phyloP scores from a whole-genome alignment of 2,888 invertebrate genomes.

The Leptinotarsa juncta region DNA sequence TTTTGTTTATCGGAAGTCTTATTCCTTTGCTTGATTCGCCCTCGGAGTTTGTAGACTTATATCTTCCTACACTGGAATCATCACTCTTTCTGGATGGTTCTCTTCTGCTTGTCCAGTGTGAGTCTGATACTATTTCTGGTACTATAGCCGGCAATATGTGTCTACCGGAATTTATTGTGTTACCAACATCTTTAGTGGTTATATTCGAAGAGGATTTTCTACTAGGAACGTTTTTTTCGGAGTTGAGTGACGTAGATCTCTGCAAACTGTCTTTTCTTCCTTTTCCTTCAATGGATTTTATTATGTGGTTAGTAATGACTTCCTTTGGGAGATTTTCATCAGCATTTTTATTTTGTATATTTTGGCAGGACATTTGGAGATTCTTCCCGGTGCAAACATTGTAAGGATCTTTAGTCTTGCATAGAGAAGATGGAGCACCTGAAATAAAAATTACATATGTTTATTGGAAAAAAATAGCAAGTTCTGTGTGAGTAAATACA shows the following conservation, averaged over 20 bases:
- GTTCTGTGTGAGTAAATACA: too few species aligned
- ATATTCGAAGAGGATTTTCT: neutral
- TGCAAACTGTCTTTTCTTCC: slow-evolving; percentile 33
- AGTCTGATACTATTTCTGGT: slow-evolving; percentile 12
- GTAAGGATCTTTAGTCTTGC: slow-evolving; percentile 44
- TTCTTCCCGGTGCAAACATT: slow-evolving; percentile 41
- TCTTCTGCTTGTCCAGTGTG: neutral
- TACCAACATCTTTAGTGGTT: neutral
- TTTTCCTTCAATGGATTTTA: slow-evolving; percentile 43
- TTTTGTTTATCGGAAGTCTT: slow-evolving; percentile 12
- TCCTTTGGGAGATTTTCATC: slow-evolving; percentile 36
- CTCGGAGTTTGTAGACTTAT: neutral
- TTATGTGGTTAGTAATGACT: slow-evolving; percentile 45
- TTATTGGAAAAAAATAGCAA: too few species aligned
- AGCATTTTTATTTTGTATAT: slow-evolving; percentile 28
- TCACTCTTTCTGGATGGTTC: neutral
- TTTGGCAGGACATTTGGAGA: slow-evolving; percentile 38
- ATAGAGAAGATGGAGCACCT: slow-evolving; percentile 48
- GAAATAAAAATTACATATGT: slow-evolving; percentile 24
- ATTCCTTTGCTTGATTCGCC: slow-evolving; percentile 6
- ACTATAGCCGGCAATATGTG: slow-evolving; percentile 21
- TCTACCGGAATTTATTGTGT: neutral
- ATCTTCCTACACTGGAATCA: neutral
- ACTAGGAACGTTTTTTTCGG: neutral
- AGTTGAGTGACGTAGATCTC: slow-evolving; percentile 28